Base-by-base conservation (phyloP, 2,113 vertebrate genomes). In the Pterocles orientalis region DNA sequence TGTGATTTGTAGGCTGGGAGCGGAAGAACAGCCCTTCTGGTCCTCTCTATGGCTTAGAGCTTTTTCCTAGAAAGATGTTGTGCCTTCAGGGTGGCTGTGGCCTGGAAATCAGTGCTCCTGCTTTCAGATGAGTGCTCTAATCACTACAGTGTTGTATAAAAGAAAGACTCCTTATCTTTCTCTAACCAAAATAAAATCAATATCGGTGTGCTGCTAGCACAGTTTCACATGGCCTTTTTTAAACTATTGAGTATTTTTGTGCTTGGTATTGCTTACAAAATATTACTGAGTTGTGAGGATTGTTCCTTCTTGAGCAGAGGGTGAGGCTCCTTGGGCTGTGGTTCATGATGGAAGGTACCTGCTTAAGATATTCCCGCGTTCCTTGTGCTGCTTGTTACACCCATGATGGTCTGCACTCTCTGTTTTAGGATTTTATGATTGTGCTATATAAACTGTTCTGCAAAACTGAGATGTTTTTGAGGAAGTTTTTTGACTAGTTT, bases 391-490 rank as follows among this genome's bases (percentile, higher is more conserved):
- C 39, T 72, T 71, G 31, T 54, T 68, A 34, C 9, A 6, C 3
- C 14, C 3, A 0, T 33, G 48, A 5, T 50, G 24, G 19, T 41
- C 47, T 86, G 28, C 0, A 1, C 17, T 36, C 12, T 66, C 23
- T 5, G 1, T 41, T 82, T 45, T 56, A 47, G 28, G 21, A 7
- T 5, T 88, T 90, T 82, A 9, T 23, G 29, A n/a, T 6, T 16
- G 3, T 65, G 13, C 26, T 56, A 0, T 28, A 17, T 84, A 31
- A 78, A 53, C 23, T 29, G 5, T 15, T 9, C 33, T 78, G 75
- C 66, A 20, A 61, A 51, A 75, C 6, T 64, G 31, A 48, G 62
- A n/a, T 86, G 6, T 3, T 54, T 69, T n/a, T 72, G 28, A 80
- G 58, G 76, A 54, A 18, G 10, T 2, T 56, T 60, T 26, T 62